Evolutionary conservation across 2,113 vertebrate species (phyloP).

Genomic region (cattle (Bos taurus)): ARS-UCD2.0 NC_037330.1:42668001-42668500

Average conservation of each 20-base stretch:
- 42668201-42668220: not conserved
- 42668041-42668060: fast-evolving
- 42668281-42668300: not conserved
- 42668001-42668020: not conserved
- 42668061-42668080: not conserved
- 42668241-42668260: too few species aligned
- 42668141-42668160: constrained; percentile 27
- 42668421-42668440: not conserved
- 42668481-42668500: not conserved
- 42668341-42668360: not conserved
- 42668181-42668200: constrained; percentile 23
- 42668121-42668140: constrained; percentile 28
- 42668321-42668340: not conserved
- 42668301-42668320: not conserved
- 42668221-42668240: not conserved
- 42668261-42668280: not conserved
- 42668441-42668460: not conserved
- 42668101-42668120: not conserved
- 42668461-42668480: not conserved
- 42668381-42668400: not conserved
- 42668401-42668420: not conserved
- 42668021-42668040: not conserved
- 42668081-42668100: not conserved
- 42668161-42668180: not conserved
- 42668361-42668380: not conserved